Conservation (phyloP, 1,140 invertebrate genomes). For the Penaeus vannamei region DNA sequence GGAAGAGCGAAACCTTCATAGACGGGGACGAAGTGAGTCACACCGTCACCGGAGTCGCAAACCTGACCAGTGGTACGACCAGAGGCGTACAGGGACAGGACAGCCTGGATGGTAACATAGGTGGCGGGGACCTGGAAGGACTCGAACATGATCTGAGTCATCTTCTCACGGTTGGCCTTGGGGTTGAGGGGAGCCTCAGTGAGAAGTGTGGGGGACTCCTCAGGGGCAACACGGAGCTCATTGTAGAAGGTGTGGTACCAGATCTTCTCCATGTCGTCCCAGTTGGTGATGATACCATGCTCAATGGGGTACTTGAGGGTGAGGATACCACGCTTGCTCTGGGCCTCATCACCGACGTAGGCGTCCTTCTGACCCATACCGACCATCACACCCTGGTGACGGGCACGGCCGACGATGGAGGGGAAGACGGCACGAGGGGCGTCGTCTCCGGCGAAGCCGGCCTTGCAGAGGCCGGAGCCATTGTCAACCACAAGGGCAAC, state of each 20-base stretch:
- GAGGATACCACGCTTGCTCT: no score
- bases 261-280: slow-evolving; percentile 98
- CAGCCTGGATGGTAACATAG: slow-evolving; percentile 14
- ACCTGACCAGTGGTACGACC: slow-evolving; percentile 27
- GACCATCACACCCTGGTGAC: slow-evolving; percentile 87
- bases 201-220: slow-evolving; percentile 92
- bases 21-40: not conserved
- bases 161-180: slow-evolving; percentile 86
- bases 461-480: no score
- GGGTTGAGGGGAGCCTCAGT: slow-evolving; percentile 95
- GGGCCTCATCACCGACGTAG: slow-evolving; percentile 94
- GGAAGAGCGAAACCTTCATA: no score
- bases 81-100: not conserved
- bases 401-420: slow-evolving; percentile 77
- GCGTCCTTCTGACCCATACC: slow-evolving; percentile 95
- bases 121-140: slow-evolving; percentile 70
- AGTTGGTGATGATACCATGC: slow-evolving; percentile 96
- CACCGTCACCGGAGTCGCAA: slow-evolving; percentile 24
- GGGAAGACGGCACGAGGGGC: no score
- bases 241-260: slow-evolving; percentile 98
- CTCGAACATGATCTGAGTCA: slow-evolving; percentile 80
- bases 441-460: no score
- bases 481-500: no score
- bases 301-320: slow-evolving; percentile 95
- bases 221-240: slow-evolving; percentile 93